Evolutionary conservation across 2,888 invertebrate genomes (phyloP), one percentile per base, ranked within the genome.

Genomic region (Hecatera dysodea): DNA sequence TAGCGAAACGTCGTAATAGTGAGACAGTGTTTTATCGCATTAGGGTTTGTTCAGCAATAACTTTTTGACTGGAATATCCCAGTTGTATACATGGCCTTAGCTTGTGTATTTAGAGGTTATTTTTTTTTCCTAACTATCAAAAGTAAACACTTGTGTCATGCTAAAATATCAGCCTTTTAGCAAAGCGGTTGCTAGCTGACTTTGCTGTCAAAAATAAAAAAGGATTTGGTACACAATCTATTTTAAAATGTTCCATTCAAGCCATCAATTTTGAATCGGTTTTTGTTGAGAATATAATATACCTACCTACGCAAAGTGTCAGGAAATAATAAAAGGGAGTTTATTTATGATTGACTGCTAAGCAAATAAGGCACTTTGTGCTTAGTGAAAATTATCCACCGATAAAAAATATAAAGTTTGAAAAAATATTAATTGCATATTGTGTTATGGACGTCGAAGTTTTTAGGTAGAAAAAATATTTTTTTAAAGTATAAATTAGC

Each of bases 51-150:
- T 29, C 52, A 56, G 52, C 22, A 61, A 36, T 62, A 57, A 27
- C 8, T 66, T 57, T 61, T 52, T 56, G 39, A 50, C 50, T 75
- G 75, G 33, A 29, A 52, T n/a, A n/a, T 24, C 12, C 27, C 67
- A 75, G 75, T 67, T 36, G n/a, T n/a, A n/a, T n/a, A n/a, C n/a
- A 72, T 66, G 66, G 72, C 75, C 72, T 72, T 72, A 75, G 75
- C 72, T 75, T 56, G 19, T 64, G 3, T 56, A 48, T 17, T 66
- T 48, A 46, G 22, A 22, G 3, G 1, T 56, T 39, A n/a, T 50
- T 75, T 56, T 52, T 33, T 42, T 12, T 39, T 29, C 4, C 39
- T 39, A 15, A 2, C 17, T 9, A 15, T 5, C 15, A 39, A 15
- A 8, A 44, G 44, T 17, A 33, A 46, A n/a, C 19, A 15, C 12